phyloP scores from a whole-genome alignment of 2,888 invertebrate species.

The Nomada hirtipes region DNA sequence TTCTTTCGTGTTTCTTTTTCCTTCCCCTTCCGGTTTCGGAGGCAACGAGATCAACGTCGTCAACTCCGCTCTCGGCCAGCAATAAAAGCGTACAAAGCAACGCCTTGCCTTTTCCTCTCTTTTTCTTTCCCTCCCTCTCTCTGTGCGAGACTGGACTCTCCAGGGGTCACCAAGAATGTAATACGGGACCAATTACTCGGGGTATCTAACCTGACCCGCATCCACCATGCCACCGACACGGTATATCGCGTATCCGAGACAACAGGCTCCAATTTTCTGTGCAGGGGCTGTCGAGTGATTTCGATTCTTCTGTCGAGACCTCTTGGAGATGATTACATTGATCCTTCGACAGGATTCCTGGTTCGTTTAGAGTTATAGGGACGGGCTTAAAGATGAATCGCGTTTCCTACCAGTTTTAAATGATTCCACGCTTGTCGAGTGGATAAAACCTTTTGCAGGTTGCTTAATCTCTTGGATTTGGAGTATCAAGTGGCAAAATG shows the following conservation, averaged over 20 bases:
- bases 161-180: constrained; percentile 79
- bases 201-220: constrained; percentile 64
- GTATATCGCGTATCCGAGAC: constrained; percentile 45
- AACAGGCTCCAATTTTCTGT: constrained; percentile 54
- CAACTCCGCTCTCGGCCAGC: constrained; percentile 52
- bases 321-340: constrained; percentile 7
- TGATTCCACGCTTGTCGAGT: too few species aligned
- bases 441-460: too few species aligned
- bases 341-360: not conserved
- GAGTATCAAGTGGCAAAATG: too few species aligned
- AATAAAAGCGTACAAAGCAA: constrained; percentile 74
- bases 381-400: too few species aligned
- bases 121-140: constrained; percentile 52
- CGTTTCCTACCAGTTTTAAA: too few species aligned
- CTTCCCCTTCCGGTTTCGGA: constrained; percentile 33
- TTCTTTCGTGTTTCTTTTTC: constrained; percentile 13
- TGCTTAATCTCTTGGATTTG: too few species aligned
- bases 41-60: constrained; percentile 59
- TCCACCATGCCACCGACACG: constrained; percentile 40
- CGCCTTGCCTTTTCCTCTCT: constrained; percentile 65
- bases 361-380: too few species aligned
- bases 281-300: constrained; percentile 36
- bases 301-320: constrained; percentile 10
- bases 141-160: constrained; percentile 47
- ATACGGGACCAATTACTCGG: constrained; percentile 81